These are phyloP conservation scores for Ooceraea biroi DNA, from an alignment of 1,140 invertebrate genomes.

Conservation along the genomic window DNA sequence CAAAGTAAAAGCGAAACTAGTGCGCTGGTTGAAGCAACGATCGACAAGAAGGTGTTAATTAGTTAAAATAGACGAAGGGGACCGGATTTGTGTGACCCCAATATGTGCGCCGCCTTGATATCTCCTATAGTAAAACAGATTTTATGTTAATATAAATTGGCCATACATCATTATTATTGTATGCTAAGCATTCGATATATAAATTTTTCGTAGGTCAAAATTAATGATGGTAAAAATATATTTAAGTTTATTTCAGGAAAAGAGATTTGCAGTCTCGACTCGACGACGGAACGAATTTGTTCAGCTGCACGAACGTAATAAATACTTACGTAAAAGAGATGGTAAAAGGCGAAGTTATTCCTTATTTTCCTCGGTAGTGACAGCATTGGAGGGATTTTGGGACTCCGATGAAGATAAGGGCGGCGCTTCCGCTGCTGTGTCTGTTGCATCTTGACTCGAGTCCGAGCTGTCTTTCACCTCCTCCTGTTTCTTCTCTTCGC, in stretches of 20 bases:
- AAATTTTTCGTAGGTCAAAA: not conserved
- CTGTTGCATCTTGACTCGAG: conserved; percentile 83
- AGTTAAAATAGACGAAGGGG: conserved; percentile 83
- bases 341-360: conserved; percentile 83
- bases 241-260: not conserved
- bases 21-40: conserved; percentile 81
- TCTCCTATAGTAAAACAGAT: conserved; percentile 78
- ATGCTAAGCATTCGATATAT: not conserved
- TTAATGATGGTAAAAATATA: not conserved
- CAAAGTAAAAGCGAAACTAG: conserved; percentile 28
- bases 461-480: conserved; percentile 82
- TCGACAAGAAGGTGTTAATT: conserved; percentile 82
- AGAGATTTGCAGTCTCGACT: not conserved
- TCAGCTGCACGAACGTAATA: too few relatives aligned
- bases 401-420: conserved; percentile 75
- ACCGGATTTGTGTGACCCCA: conserved; percentile 79
- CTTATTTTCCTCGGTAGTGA: conserved; percentile 82
- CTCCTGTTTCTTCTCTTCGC: conserved; percentile 81
- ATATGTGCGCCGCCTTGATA: conserved; percentile 81
- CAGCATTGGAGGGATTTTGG: conserved; percentile 77
- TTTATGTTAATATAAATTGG: conserved; percentile 39
- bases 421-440: conserved; percentile 72
- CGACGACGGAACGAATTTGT: too few relatives aligned
- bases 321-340: conserved; percentile 73
- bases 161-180: not conserved